phyloP scores from a whole-genome alignment of 2,113 vertebrate genomes.

The Rafetus swinhoei region DNA sequence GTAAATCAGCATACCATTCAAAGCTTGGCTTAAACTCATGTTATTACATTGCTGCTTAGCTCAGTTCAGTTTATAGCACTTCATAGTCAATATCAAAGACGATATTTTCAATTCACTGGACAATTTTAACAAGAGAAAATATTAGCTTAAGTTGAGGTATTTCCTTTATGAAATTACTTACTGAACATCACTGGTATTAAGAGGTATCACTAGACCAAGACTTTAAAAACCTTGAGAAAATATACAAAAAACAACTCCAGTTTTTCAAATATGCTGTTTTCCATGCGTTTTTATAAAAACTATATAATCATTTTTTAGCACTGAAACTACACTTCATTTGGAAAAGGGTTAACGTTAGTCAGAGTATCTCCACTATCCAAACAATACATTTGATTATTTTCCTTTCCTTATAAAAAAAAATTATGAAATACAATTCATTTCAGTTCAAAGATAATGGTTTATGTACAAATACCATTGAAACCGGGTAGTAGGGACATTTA shows the following conservation, averaged over 20 bases:
- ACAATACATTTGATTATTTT: constrained; percentile 10
- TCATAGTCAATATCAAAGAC: constrained; percentile 30
- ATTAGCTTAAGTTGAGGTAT: constrained; percentile 71
- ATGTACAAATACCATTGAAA: constrained; percentile 36
- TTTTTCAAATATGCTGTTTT: constrained; percentile 67
- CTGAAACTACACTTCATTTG: constrained; percentile 54
- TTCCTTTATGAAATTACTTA: constrained; percentile 68
- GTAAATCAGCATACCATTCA: not conserved
- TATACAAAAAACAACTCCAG: constrained; percentile 66
- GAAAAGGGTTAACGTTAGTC: constrained; percentile 10
- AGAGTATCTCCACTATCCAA: constrained; percentile 5
- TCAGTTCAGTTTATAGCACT: constrained; percentile 24
- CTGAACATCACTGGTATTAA: constrained; percentile 55
- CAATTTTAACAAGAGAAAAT: constrained; percentile 47
- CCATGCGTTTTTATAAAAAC: constrained; percentile 72
- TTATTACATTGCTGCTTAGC: constrained; percentile 36
- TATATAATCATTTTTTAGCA: constrained; percentile 64
- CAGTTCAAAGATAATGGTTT: constrained; percentile 51
- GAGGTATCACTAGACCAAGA: constrained; percentile 69
- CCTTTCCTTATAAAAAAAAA: not conserved
- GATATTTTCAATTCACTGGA: constrained; percentile 26
- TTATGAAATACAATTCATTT: constrained; percentile 11
- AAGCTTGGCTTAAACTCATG: not conserved
- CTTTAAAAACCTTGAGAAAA: constrained; percentile 68
- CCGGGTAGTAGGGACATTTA: constrained; percentile 24